Percentiles rank a stretch among this genome's conserved stretches.
phyloP scores from a whole-genome alignment of 2,888 invertebrate species.

The Lasiommata megera region DNA sequence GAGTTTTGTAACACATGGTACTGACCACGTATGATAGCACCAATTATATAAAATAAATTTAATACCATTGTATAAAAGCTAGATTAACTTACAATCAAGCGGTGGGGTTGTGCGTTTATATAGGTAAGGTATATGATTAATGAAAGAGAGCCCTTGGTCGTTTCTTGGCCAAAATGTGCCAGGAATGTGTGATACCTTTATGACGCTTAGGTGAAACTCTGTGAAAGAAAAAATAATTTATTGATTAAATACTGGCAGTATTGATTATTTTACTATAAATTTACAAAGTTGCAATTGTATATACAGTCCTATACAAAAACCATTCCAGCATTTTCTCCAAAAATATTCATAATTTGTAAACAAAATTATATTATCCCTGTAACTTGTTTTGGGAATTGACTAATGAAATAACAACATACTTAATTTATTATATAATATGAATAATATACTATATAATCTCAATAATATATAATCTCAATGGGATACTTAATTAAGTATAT shows the following conservation, averaged over 20 bases:
- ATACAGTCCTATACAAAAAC: no score
- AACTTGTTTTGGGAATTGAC: no score
- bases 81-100: conserved; percentile 53
- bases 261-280: background rate
- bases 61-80: conserved; percentile 30
- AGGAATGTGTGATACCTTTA: conserved; percentile 65
- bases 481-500: no score
- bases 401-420: no score
- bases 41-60: conserved; percentile 55
- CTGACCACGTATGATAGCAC: conserved; percentile 49
- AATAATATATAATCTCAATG: no score
- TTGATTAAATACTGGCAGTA: background rate
- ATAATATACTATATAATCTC: no score
- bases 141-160: conserved; percentile 69
- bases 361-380: no score
- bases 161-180: conserved; percentile 71
- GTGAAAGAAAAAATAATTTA: conserved; percentile 35
- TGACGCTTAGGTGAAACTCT: conserved; percentile 70
- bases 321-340: no score
- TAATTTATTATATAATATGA: no score
- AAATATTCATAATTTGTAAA: no score
- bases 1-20: background rate
- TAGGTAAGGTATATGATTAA: conserved; percentile 39
- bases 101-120: conserved; percentile 51
- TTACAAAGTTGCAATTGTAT: no score